Evolutionary conservation across 2,797 vertebrate species (phyloP).

Genomic region (Intellagama lesueurii): DNA sequence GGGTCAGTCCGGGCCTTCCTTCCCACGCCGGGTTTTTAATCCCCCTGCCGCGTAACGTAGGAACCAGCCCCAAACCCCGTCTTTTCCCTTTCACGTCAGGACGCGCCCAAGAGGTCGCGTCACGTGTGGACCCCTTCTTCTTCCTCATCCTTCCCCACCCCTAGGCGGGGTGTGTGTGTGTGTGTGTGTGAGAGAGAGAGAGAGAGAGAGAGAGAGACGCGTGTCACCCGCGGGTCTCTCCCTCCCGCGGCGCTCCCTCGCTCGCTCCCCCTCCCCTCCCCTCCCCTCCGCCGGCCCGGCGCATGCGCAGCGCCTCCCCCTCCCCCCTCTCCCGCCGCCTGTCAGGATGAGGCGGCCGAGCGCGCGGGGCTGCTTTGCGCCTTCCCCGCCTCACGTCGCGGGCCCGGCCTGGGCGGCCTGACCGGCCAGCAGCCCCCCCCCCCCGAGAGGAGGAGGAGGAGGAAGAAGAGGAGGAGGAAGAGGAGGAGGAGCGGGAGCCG

Average conservation of each 20-base stretch:
- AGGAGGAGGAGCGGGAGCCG: not conserved
- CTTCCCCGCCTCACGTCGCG: constrained; percentile 59
- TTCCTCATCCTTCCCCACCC: no score
- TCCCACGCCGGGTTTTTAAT: no score
- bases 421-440: not conserved
- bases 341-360: constrained; percentile 69
- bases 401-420: constrained; percentile 42
- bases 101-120: not conserved
- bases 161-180: no score
- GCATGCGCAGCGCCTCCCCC: constrained; percentile 51
- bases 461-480: not conserved
- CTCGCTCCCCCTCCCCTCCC: not conserved
- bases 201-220: no score
- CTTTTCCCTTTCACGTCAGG: not conserved
- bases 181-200: no score
- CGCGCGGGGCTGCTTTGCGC: constrained; percentile 45
- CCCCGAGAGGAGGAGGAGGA: not conserved
- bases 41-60: no score
- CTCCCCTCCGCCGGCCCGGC: constrained; percentile 3
- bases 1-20: no score
- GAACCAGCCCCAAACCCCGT: no score
- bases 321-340: constrained; percentile 33
- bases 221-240: no score
- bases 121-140: no score
- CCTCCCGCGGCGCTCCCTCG: no score